These are phyloP conservation scores for Boulengeromyrus knoepffleri DNA, from an alignment of 2,113 vertebrate genomes.

Conservation along the genomic window DNA sequence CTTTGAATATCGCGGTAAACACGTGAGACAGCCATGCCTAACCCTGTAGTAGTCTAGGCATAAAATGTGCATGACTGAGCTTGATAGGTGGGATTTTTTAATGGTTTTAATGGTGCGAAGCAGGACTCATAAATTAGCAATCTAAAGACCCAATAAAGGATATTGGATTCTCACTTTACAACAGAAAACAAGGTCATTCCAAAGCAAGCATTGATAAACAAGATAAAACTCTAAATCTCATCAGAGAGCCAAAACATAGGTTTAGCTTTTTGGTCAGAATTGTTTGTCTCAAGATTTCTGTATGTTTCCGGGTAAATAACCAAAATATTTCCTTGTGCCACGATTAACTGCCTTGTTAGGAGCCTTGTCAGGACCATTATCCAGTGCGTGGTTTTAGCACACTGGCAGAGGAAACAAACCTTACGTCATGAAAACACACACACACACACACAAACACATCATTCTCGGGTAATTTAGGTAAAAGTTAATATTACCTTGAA, in stretches of 20 bases:
- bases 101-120: neutral
- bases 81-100: neutral
- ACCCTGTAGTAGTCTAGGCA: neutral
- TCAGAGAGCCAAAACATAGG: neutral
- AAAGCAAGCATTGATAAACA: neutral
- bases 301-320: neutral
- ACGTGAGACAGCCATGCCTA: neutral
- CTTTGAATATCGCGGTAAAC: neutral
- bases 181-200: constrained; percentile 27
- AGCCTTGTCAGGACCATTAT: neutral
- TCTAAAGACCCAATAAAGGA: neutral
- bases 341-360: constrained; percentile 19
- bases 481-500: constrained; percentile 25
- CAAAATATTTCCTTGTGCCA: neutral
- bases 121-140: neutral
- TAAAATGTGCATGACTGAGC: neutral
- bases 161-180: constrained; percentile 15
- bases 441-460: neutral
- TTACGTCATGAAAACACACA: constrained; percentile 1
- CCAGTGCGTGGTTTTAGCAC: neutral
- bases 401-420: constrained; percentile 3
- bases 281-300: neutral
- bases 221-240: neutral
- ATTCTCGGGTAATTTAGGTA: constrained; percentile 10
- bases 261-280: neutral